phyloP scores from a whole-genome alignment of 1,140 invertebrate genomes.

The Anastatus disparis region DNA sequence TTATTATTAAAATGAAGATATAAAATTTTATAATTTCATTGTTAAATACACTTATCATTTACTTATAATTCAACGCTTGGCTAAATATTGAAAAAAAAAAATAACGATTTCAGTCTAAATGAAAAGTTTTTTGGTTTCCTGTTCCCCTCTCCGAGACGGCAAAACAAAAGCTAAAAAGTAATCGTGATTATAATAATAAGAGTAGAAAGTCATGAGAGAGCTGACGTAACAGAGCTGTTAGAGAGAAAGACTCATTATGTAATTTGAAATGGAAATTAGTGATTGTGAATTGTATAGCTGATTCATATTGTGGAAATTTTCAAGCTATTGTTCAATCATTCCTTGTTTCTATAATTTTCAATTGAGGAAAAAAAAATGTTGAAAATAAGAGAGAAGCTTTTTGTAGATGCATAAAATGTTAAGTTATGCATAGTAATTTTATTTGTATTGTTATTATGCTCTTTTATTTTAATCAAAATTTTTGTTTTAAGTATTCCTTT shows the following conservation, averaged over 20 bases:
- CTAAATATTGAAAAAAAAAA: slow-evolving; percentile 29
- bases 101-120: slow-evolving; percentile 30
- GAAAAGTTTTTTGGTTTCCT: slow-evolving; percentile 25
- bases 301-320: slow-evolving; percentile 28
- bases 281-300: slow-evolving; percentile 30
- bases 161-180: slow-evolving; percentile 30
- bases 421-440: too few relatives aligned
- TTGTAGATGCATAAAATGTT: not conserved
- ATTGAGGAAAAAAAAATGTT: slow-evolving; percentile 2
- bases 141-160: slow-evolving; percentile 13
- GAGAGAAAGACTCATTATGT: slow-evolving; percentile 26
- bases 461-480: too few relatives aligned
- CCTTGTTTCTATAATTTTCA: slow-evolving; percentile 1
- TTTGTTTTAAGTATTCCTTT: too few relatives aligned
- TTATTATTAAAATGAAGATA: too few relatives aligned
- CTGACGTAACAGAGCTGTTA: slow-evolving; percentile 20
- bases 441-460: too few relatives aligned
- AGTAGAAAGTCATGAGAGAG: slow-evolving; percentile 12
- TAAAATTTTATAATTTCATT: too few relatives aligned
- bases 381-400: too few relatives aligned
- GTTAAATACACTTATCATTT: slow-evolving; percentile 1
- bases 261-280: slow-evolving; percentile 37
- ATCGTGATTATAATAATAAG: slow-evolving; percentile 37
- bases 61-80: slow-evolving; percentile 3
- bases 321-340: slow-evolving; percentile 25